Conservation (phyloP, 2,113 vertebrate species). For the Nibea albiflora region DNA sequence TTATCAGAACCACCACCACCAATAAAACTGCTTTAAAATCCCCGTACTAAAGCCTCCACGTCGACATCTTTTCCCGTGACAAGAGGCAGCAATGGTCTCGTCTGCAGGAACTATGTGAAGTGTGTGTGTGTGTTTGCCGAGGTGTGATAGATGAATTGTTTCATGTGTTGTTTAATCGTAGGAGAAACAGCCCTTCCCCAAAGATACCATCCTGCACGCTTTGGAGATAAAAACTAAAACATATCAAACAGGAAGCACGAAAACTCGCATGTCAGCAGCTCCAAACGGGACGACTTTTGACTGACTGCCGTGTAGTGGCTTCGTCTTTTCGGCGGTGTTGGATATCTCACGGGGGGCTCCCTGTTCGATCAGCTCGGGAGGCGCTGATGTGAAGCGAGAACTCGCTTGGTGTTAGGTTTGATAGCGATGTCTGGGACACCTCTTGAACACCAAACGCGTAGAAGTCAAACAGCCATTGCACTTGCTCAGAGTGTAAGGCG, state of each 20-base stretch:
- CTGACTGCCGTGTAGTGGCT: slow-evolving; percentile 25
- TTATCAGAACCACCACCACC: slow-evolving; percentile 27
- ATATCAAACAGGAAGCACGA: slow-evolving; percentile 59
- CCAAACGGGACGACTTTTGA: slow-evolving; percentile 56
- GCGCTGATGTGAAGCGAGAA: slow-evolving; percentile 51
- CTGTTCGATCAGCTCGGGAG: slow-evolving; percentile 49
- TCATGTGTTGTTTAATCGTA: slow-evolving; percentile 66
- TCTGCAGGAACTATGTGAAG: slow-evolving; percentile 20
- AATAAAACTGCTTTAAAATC: slow-evolving; percentile 51
- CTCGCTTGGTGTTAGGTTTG: slow-evolving; percentile 61
- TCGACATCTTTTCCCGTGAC: slow-evolving; percentile 44
- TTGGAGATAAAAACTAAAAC: slow-evolving; percentile 55
- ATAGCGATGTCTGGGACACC: slow-evolving; percentile 62
- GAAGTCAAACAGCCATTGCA: slow-evolving; percentile 68
- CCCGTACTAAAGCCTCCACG: slow-evolving; percentile 37
- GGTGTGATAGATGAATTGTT: slow-evolving; percentile 43
- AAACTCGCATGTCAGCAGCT: slow-evolving; percentile 64
- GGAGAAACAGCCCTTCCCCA: slow-evolving; percentile 56
- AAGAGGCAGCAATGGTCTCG: slow-evolving; percentile 3
- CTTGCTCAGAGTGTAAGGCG: slow-evolving; percentile 50
- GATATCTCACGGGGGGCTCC: slow-evolving; percentile 52
- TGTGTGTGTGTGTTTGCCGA: not conserved
- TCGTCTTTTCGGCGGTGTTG: slow-evolving; percentile 58
- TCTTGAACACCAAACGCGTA: slow-evolving; percentile 53
- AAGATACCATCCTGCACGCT: slow-evolving; percentile 49